These are phyloP conservation scores for Clarias macrocephalus DNA, from an alignment of 2,113 vertebrate species.

Conservation along the genomic window DNA sequence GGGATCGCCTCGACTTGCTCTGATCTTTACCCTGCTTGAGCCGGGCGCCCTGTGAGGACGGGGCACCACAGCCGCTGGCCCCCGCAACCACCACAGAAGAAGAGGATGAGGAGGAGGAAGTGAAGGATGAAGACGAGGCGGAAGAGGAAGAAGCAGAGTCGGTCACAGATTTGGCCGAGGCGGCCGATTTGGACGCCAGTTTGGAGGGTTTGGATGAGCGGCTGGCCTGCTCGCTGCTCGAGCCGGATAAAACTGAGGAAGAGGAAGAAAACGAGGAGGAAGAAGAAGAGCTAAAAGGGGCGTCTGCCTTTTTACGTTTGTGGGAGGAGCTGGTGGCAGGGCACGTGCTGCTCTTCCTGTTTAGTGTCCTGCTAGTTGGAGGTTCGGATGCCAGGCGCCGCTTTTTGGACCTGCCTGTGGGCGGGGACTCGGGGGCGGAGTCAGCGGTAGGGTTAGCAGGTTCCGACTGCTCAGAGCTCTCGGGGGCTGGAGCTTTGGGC, in stretches of 20 bases:
- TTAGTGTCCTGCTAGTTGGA: slow-evolving; percentile 85
- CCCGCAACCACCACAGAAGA: slow-evolving; percentile 87
- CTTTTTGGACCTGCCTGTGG: slow-evolving; percentile 85
- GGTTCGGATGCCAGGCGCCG: slow-evolving; percentile 80
- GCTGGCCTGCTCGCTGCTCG: slow-evolving; percentile 86
- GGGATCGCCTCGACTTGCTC: slow-evolving; percentile 92
- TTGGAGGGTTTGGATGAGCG: slow-evolving; percentile 96
- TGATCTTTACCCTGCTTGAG: slow-evolving; percentile 99
- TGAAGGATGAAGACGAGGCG: slow-evolving; percentile 81
- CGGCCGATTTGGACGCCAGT: slow-evolving; percentile 99
- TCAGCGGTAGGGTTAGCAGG: slow-evolving; percentile 81
- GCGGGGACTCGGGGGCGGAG: slow-evolving; percentile 79
- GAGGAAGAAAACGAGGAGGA: slow-evolving; percentile 47
- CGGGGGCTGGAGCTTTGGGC: slow-evolving; percentile 71
- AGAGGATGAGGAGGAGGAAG: slow-evolving; percentile 90
- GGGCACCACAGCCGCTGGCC: slow-evolving; percentile 78
- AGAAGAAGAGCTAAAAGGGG: slow-evolving; percentile 46
- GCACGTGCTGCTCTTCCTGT: slow-evolving; percentile 87
- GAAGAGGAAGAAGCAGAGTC: slow-evolving; percentile 90
- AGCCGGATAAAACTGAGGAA: slow-evolving; percentile 66
- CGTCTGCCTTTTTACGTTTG: slow-evolving; percentile 96
- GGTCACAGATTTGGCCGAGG: slow-evolving; percentile 99
- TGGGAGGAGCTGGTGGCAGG: slow-evolving; percentile 74
- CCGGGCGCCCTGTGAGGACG: slow-evolving; percentile 84
- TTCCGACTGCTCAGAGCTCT: slow-evolving; percentile 46